Evolutionary conservation across 2,113 vertebrate genomes (phyloP).

Genomic region (Podarcis raffonei): DNA sequence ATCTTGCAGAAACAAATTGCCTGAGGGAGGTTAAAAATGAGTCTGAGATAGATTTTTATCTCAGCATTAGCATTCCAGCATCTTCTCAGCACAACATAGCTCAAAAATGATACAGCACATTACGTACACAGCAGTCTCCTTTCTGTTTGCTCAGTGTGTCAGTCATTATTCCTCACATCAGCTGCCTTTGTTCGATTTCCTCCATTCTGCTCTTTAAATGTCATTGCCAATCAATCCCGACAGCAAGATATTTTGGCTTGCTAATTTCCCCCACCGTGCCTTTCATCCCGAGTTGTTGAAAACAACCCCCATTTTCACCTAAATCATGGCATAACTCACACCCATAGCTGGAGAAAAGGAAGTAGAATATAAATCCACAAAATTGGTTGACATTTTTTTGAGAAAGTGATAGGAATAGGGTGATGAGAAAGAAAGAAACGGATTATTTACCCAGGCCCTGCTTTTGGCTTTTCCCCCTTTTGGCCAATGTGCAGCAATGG

Average conservation of each 20-base stretch:
- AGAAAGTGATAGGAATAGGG: conserved; percentile 26
- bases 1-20: not conserved
- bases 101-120: not conserved
- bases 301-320: conserved; percentile 21
- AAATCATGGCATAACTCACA: not conserved
- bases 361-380: fast-evolving
- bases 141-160: conserved; percentile 41
- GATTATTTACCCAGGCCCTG: conserved; percentile 23
- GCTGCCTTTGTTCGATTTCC: conserved; percentile 36
- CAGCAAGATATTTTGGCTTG: not conserved
- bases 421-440: conserved; percentile 22
- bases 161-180: conserved; percentile 19
- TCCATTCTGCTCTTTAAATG: conserved; percentile 40
- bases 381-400: conserved; percentile 26
- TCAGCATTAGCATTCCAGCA: not conserved
- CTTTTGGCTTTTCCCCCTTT: conserved; percentile 42
- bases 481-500: conserved; percentile 18
- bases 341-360: not conserved
- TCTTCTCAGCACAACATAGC: not conserved
- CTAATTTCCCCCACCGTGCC: conserved; percentile 10
- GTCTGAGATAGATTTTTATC: not conserved
- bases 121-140: conserved; percentile 16
- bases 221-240: conserved; percentile 19
- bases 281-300: not conserved
- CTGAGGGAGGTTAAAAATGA: not conserved